Base-by-base conservation (phyloP, 23 tunicate species). In the Phallusia fumigata region DNA sequence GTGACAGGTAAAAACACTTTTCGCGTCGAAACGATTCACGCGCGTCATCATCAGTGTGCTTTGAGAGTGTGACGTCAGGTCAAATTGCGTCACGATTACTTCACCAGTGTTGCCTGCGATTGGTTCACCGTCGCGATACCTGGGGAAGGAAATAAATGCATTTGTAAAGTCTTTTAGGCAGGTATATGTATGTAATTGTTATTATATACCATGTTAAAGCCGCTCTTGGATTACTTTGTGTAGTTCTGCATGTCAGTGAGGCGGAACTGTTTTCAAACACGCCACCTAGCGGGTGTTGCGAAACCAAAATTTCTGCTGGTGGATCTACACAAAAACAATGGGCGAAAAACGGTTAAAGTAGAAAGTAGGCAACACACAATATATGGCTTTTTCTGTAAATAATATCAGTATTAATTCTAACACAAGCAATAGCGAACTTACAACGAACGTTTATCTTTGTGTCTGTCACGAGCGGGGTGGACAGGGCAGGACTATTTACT, bases 181-280 rank as follows among this genome's bases (percentile, higher is more conserved):
- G n/a, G n/a, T n/a, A n/a, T n/a, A n/a, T n/a, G n/a, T n/a, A n/a
- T n/a, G n/a, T n/a, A n/a, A n/a, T n/a, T n/a, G n/a, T n/a, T n/a
- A n/a, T 0, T 33, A 65, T 77, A 83, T 40, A 92, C 97, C 97
- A 92, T 18, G 72, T 51, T 31, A 92, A 35, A 5, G 30, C 31
- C 16, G 91, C 84, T 15, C 22, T 31, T 16, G 97, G 97, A 44
- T 92, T 87, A 78, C 97, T 92, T 31, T 75, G 50, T 19, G 91
- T 30, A 15, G 90, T 52, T 24, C 49, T 74, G 69, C 97, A 92
- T 0, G 85, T 76, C 28, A 92, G 50, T 0, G 86, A 33, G 24
- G 84, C 32, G 30, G 74, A 72, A 30, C 64, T 80, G 83, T 84
- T 80, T 53, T 83, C 97, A 24, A 30, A 30, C 22, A 72, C 91